Base-by-base conservation (phyloP, 2,113 vertebrate species). In the Platichthys stellatus region DNA sequence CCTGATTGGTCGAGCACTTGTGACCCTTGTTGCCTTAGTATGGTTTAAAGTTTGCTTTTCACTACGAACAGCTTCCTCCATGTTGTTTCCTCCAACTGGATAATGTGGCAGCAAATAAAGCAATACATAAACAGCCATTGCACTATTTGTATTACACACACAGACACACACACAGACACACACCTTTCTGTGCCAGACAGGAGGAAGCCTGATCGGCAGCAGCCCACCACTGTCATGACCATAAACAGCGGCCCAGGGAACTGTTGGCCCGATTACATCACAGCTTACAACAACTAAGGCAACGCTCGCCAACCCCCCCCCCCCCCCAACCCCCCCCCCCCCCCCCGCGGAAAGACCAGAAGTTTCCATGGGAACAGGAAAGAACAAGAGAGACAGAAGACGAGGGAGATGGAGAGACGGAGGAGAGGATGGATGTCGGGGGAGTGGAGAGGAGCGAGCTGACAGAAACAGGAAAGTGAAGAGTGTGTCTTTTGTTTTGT, bases 341-440 rank as follows among this genome's bases (percentile, higher is more conserved):
- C 71, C 82, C 89, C 88, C 84, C 83, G 82, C 58, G 74, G 86
- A 92, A 89, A 80, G 88, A 92, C 80, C 79, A 79, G 88, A 86
- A 81, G 92, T 93, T 93, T 90, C 93, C 93, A 93, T 93, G 91
- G 91, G 76, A 93, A 93, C 92, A 84, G 81, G 63, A 86, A 72
- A 63, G 88, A 85, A 83, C 51, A 72, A 76, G 76, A 82, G 74
- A 74, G 20, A 7, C 76, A 65, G 76, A 20, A 82, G 31, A 76
- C 28, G 54, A 76, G 82, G 73, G 72, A 58, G 71, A 80, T 58
- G 64, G 71, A 75, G 71, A 66, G 68, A 76, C 23, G 58, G 68
- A 77, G 63, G 68, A 74, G 66, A 84, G 71, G 70, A 86, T 76
- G 68, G 76, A 84, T 74, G 74, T 13, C 31, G 82, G 70, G 74